These are phyloP conservation scores for Hyposoter dolosus DNA, from an alignment of 2,888 invertebrate genomes.

Conservation along the genomic window DNA sequence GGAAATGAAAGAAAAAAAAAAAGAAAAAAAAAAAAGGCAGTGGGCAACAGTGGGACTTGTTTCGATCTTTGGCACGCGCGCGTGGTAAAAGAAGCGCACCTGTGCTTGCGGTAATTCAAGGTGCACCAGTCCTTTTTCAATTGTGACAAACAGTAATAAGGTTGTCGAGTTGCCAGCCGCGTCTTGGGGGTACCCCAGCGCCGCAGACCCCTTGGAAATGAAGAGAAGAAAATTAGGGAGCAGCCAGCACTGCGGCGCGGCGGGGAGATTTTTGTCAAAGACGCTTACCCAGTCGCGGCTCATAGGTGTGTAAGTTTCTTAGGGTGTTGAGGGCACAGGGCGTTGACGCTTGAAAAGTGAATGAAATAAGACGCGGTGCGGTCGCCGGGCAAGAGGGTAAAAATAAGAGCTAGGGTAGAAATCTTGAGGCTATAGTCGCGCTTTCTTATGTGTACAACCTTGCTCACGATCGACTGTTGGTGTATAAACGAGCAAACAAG, in stretches of 20 bases:
- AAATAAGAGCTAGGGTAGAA: constrained; percentile 54
- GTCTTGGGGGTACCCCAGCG: constrained; percentile 46
- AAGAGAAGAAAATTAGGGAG: constrained; percentile 49
- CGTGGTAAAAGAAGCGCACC: constrained; percentile 50
- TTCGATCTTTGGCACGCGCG: constrained; percentile 40
- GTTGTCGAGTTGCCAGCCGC: constrained; percentile 55
- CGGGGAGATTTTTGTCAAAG: constrained; percentile 16
- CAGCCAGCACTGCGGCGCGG: not conserved
- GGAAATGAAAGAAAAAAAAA: too few species aligned
- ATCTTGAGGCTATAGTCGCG: constrained; percentile 49
- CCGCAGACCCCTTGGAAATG: constrained; percentile 44
- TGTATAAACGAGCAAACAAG: not conserved
- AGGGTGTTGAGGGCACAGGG: not conserved
- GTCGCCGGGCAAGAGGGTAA: constrained; percentile 26
- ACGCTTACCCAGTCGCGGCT: constrained; percentile 54
- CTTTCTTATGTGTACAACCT: constrained; percentile 52
- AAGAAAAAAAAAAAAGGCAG: too few species aligned
- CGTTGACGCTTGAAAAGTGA: constrained; percentile 67
- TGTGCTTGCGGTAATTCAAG: constrained; percentile 46
- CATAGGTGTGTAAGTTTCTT: constrained; percentile 44
- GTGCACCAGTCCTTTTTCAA: constrained; percentile 21
- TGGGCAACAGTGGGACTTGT: constrained; percentile 67
- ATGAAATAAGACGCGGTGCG: constrained; percentile 69
- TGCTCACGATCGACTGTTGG: constrained; percentile 8
- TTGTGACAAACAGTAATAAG: constrained; percentile 35